Conservation (phyloP, 2,797 vertebrate species). For the Alca torda region DNA sequence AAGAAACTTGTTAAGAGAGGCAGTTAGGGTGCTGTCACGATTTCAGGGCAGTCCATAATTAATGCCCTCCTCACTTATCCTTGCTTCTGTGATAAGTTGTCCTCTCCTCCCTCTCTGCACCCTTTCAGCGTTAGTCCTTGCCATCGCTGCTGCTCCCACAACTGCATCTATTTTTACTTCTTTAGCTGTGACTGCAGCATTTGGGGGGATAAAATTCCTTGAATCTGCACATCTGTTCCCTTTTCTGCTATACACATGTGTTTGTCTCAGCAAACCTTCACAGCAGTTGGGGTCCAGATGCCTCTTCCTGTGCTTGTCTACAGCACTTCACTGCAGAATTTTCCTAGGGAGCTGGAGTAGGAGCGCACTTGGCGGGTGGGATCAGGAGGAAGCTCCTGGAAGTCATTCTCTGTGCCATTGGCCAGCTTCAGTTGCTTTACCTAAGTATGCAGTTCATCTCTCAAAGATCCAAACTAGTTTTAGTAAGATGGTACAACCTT, state of each 20-base stretch:
- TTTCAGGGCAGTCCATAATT: slow-evolving; percentile 26
- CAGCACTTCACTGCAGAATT: background rate
- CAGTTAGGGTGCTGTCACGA: slow-evolving; percentile 7
- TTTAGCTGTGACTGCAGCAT: slow-evolving; percentile 37
- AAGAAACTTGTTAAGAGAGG: slow-evolving; percentile 14
- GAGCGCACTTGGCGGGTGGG: background rate
- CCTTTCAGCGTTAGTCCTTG: slow-evolving; percentile 26
- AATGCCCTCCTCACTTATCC: background rate
- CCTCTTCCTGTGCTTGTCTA: background rate
- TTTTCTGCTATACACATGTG: background rate
- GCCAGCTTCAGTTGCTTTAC: background rate
- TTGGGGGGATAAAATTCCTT: slow-evolving; percentile 27
- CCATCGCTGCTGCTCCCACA: background rate
- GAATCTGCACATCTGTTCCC: slow-evolving; percentile 30
- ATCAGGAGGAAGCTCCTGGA: background rate
- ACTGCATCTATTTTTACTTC: slow-evolving; percentile 18
- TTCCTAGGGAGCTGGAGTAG: background rate
- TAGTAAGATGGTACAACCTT: background rate
- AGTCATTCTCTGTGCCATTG: background rate
- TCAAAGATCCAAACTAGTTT: background rate
- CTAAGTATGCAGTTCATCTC: background rate
- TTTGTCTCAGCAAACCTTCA: slow-evolving; percentile 47
- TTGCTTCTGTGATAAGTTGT: slow-evolving; percentile 17
- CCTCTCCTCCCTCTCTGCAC: slow-evolving; percentile 21
- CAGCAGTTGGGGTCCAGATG: background rate